These are phyloP conservation scores for Magallana gigas DNA, from an alignment of 1,140 invertebrate genomes.

Conservation along the genomic window DNA sequence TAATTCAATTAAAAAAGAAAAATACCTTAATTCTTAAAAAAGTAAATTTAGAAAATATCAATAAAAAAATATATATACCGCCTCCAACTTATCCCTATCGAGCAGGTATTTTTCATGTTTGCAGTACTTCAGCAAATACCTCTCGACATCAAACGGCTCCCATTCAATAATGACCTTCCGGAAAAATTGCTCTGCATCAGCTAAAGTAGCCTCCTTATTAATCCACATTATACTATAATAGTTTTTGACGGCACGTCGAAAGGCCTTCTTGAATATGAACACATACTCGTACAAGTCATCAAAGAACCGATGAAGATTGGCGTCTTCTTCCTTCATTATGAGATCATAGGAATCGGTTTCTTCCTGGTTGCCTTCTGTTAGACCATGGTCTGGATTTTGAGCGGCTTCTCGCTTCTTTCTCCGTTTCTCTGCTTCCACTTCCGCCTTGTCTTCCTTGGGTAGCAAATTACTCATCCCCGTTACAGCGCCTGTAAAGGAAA, in stretches of 20 bases:
- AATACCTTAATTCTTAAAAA: background rate
- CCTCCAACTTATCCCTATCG: constrained; percentile 26
- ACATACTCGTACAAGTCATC: constrained; percentile 46
- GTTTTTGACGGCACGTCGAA: constrained; percentile 46
- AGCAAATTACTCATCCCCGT: constrained; percentile 62
- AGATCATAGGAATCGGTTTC: constrained; percentile 8
- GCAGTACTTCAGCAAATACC: constrained; percentile 51
- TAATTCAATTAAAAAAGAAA: background rate
- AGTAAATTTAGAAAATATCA: background rate
- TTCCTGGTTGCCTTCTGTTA: background rate
- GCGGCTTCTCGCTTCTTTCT: constrained; percentile 30
- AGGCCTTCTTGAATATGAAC: constrained; percentile 45
- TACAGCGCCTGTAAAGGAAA: constrained; percentile 55
- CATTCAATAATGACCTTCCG: constrained; percentile 45
- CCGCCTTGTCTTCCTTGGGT: constrained; percentile 46
- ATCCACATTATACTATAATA: constrained; percentile 44
- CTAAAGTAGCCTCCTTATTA: constrained; percentile 33
- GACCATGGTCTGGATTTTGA: background rate
- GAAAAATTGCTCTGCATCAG: constrained; percentile 32
- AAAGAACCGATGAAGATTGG: constrained; percentile 9
- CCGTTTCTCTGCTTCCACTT: constrained; percentile 22
- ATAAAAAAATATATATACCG: constrained; percentile 42
- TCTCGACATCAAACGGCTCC: constrained; percentile 57
- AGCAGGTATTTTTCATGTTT: constrained; percentile 33
- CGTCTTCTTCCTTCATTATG: constrained; percentile 35